Evolutionary conservation across 2,888 invertebrate genomes (phyloP).

Genomic region (Hirtodrosophila trivittata): DNA sequence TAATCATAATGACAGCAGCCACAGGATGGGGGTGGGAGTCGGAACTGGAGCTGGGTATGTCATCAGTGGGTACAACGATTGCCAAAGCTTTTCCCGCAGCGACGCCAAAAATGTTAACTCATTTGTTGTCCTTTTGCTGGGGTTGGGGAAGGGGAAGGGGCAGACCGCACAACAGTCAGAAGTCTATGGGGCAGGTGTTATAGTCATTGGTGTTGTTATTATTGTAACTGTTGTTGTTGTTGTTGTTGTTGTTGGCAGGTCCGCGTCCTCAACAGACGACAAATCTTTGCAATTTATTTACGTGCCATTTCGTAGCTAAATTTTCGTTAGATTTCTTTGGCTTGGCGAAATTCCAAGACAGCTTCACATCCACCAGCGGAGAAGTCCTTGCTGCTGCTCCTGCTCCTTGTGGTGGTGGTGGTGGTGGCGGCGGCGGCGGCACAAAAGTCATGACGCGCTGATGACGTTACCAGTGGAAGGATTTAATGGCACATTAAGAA

Average conservation of each 20-base stretch:
- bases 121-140: conserved; percentile 69
- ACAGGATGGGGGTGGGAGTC: background rate
- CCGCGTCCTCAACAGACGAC: conserved; percentile 61
- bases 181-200: conserved; percentile 41
- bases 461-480: conserved; percentile 79
- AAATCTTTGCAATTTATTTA: conserved; percentile 80
- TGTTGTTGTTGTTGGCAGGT: conserved; percentile 35
- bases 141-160: background rate
- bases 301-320: conserved; percentile 75
- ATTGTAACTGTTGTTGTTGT: conserved; percentile 12
- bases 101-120: conserved; percentile 71
- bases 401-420: conserved; percentile 21
- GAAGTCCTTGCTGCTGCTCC: conserved; percentile 29
- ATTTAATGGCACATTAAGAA: conserved; percentile 84
- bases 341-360: conserved; percentile 73
- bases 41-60: conserved; percentile 9
- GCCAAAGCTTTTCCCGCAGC: conserved; percentile 50
- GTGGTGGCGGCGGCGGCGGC: conserved; percentile 49
- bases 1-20: conserved; percentile 70
- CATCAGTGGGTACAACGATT: conserved; percentile 50
- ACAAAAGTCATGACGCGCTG: conserved; percentile 76
- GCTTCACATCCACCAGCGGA: conserved; percentile 25
- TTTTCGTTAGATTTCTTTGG: conserved; percentile 74
- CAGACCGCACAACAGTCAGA: conserved; percentile 28
- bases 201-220: conserved; percentile 15